phyloP scores from a whole-genome alignment of 2,113 vertebrate genomes.

The Periophthalmodon schlosseri region DNA sequence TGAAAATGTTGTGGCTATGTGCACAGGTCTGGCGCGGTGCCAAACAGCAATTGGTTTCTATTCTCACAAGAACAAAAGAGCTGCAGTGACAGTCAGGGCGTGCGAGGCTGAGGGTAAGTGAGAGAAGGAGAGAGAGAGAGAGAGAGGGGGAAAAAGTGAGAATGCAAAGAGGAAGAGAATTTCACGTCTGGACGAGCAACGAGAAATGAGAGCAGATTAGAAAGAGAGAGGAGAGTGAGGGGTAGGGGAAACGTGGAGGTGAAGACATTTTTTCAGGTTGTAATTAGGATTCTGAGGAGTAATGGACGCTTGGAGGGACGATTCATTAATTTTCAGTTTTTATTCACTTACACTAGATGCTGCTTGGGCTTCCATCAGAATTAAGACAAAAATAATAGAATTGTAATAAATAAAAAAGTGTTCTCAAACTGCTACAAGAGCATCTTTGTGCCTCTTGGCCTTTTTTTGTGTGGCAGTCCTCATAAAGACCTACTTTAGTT shows the following conservation, averaged over 20 bases:
- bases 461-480: no score
- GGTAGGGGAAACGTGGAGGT: slow-evolving; percentile 10
- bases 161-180: slow-evolving; percentile 22
- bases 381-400: background rate
- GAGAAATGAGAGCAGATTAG: slow-evolving; percentile 44
- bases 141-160: slow-evolving; percentile 14
- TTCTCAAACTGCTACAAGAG: background rate
- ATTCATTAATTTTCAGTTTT: slow-evolving; percentile 20
- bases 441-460: background rate
- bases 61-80: slow-evolving; percentile 67
- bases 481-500: background rate
- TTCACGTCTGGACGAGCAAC: slow-evolving; percentile 49
- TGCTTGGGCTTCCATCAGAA: background rate
- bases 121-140: slow-evolving; percentile 10
- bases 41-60: slow-evolving; percentile 59
- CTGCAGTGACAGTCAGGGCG: slow-evolving; percentile 31
- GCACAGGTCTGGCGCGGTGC: slow-evolving; percentile 45
- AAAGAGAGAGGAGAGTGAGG: slow-evolving; percentile 34
- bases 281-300: background rate
- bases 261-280: slow-evolving; percentile 10
- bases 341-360: slow-evolving; percentile 7
- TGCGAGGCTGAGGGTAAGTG: slow-evolving; percentile 1
- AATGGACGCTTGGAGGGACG: background rate
- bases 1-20: slow-evolving; percentile 6
- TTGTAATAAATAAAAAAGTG: background rate